Percentiles rank a stretch among this genome's conserved stretches.
phyloP scores from a whole-genome alignment of 1,140 invertebrate genomes.

The Thrips palmi region DNA sequence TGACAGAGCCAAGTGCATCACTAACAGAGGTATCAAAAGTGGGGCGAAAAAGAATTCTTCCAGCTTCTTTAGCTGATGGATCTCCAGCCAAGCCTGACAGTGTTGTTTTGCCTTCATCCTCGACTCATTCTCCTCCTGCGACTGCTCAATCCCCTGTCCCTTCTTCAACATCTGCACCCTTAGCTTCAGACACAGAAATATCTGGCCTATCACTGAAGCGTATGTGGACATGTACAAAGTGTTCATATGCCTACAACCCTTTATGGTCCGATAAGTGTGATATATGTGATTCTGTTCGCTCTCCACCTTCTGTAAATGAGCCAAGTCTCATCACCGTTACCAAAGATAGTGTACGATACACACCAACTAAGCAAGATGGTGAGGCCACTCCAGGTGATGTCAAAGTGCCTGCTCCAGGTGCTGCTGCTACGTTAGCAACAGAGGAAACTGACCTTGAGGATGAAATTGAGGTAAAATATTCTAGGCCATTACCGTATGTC shows the following conservation, averaged over 20 bases:
- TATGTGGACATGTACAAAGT: constrained; percentile 74
- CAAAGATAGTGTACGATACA: constrained; percentile 33
- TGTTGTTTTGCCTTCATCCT: neutral
- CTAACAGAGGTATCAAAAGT: constrained; percentile 23
- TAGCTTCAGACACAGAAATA: constrained; percentile 11
- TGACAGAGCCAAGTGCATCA: constrained; percentile 30
- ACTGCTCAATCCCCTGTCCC: no score
- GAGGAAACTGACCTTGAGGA: constrained; percentile 24
- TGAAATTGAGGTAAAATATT: constrained; percentile 10
- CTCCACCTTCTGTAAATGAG: constrained; percentile 39
- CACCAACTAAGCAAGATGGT: constrained; percentile 24
- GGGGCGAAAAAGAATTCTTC: constrained; percentile 1
- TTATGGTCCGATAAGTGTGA: constrained; percentile 58
- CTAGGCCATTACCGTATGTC: constrained; percentile 8
- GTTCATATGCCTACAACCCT: constrained; percentile 73
- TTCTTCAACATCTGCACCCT: no score
- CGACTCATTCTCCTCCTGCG: no score
- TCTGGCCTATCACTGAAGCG: constrained; percentile 28
- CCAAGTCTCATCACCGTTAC: constrained; percentile 48
- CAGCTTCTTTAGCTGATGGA: constrained; percentile 10
- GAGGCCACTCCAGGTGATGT: neutral
- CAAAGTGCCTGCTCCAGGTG: neutral
- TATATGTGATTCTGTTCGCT: constrained; percentile 48
- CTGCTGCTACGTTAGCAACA: constrained; percentile 24
- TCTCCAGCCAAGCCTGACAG: neutral